These are phyloP conservation scores for Sweltsa coloradensis DNA, from an alignment of 1,140 invertebrate genomes.

Conservation along the genomic window DNA sequence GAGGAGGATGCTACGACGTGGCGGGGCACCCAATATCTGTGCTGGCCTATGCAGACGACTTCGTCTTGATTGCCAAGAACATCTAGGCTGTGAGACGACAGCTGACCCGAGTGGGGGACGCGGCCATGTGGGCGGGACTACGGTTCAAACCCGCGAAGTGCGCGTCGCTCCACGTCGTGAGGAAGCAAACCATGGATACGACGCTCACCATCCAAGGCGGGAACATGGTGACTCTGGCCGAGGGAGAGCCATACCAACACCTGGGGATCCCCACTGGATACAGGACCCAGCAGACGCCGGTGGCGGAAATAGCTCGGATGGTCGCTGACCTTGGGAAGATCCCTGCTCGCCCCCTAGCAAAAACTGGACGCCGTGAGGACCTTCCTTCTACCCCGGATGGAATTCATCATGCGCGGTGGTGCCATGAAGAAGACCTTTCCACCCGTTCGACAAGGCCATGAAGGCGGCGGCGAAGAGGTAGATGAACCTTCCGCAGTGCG, in stretches of 20 bases:
- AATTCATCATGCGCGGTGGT: slow-evolving; percentile 22
- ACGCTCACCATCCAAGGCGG: slow-evolving; percentile 12
- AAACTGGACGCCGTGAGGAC: slow-evolving; percentile 25
- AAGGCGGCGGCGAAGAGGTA: slow-evolving; percentile 20
- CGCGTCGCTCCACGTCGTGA: slow-evolving; percentile 17
- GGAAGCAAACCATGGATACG: neutral
- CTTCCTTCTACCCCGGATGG: slow-evolving; percentile 24
- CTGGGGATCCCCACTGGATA: slow-evolving; percentile 23
- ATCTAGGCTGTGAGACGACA: no score
- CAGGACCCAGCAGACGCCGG: slow-evolving; percentile 17
- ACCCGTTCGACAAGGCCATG: slow-evolving; percentile 18
- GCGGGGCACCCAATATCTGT: no score
- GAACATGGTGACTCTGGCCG: slow-evolving; percentile 5
- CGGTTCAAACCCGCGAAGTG: slow-evolving; percentile 23
- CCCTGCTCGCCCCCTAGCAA: slow-evolving; percentile 27
- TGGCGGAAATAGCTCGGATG: slow-evolving; percentile 12
- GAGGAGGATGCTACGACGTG: no score
- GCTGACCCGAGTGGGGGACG: slow-evolving; percentile 6
- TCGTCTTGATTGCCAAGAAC: no score
- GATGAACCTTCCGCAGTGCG: slow-evolving; percentile 21
- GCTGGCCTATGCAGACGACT: no score
- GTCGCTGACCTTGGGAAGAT: slow-evolving; percentile 14
- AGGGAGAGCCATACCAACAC: slow-evolving; percentile 19
- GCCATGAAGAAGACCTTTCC: slow-evolving; percentile 15
- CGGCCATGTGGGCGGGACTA: slow-evolving; percentile 13